Base-by-base conservation (phyloP, 1,140 invertebrate genomes). In the Drosophila serrata region DNA sequence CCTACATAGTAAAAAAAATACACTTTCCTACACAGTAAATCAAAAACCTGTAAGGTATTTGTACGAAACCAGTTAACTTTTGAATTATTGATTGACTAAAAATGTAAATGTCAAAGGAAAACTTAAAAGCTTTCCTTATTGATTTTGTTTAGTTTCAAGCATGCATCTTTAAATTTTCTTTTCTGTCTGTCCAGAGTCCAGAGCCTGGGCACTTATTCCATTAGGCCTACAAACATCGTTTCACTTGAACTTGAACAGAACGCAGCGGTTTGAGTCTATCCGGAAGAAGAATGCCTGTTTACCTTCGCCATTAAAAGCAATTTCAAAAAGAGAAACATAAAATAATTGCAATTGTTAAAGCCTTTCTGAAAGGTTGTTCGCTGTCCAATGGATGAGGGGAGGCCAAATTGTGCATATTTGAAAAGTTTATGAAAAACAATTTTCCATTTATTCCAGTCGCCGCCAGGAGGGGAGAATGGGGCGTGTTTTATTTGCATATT, bases 401-500 rank as follows among this genome's bases (percentile, higher is more conserved):
- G 48, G 9, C 43, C n/a, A 68, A 82, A 76, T 75, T 79, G 55
- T 46, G 53, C 43, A 81, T 72, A 76, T 79, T 82, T 62, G 35
- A 79, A 79, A 76, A 77, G 72, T 68, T 58, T 73, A 77, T 51
- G 49, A 74, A 74, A 69, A 84, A 87, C 68, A 70, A 88, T 84
- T 82, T 68, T 60, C 40, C 46, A 82, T 51, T 58, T 53, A 31
- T 37, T 64, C 13, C 17, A 33, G 31, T 8, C 24, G 27, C 15
- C 24, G 27, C 15, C 15, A 24, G 63, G 9, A 45, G 13, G 15
- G 39, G 22, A 45, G 29, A 27, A 17, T 48, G 57, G 43, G 43
- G 55, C 27, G 40, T 24, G 29, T 29, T 42, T 64, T 84, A 88
- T 88, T 88, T 88, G 84, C 84, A 88, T 88, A 88, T 90, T 81